phyloP scores from a whole-genome alignment of 2,888 invertebrate genomes.

The Sinhomidia bicolor region DNA sequence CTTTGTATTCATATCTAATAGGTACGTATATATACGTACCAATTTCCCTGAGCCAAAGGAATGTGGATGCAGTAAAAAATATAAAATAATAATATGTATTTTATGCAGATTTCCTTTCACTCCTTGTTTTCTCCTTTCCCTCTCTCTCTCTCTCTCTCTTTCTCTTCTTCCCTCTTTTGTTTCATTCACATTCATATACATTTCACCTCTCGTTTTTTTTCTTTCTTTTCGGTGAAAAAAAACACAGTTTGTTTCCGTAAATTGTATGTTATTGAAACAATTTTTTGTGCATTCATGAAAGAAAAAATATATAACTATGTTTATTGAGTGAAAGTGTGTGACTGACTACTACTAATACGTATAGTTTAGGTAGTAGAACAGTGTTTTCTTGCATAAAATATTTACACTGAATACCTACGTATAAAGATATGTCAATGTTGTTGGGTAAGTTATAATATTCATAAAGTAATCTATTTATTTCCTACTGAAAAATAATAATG shows the following conservation, averaged over 20 bases:
- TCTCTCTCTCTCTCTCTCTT: too few relatives aligned
- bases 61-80: background rate
- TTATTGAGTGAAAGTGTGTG: slow-evolving; percentile 45
- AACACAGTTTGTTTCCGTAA: slow-evolving; percentile 32
- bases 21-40: background rate
- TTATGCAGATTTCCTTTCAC: slow-evolving; percentile 59
- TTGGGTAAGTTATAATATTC: background rate
- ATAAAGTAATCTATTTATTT: slow-evolving; percentile 24
- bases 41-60: background rate
- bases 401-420: background rate
- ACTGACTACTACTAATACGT: background rate
- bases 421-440: slow-evolving; percentile 18
- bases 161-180: background rate
- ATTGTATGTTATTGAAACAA: slow-evolving; percentile 36
- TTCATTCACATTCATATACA: slow-evolving; percentile 26
- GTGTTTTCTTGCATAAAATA: slow-evolving; percentile 18
- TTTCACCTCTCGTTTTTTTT: background rate
- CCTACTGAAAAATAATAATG: background rate
- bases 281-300: slow-evolving; percentile 42
- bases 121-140: slow-evolving; percentile 51
- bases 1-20: slow-evolving; percentile 36
- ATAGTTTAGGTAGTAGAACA: slow-evolving; percentile 6
- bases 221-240: background rate
- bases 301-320: slow-evolving; percentile 44
- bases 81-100: slow-evolving; percentile 38